Percentiles rank a stretch among this genome's conserved stretches.
Evolutionary conservation across 2,113 vertebrate species (phyloP).

Genomic region (Carollia perspicillata): DNA sequence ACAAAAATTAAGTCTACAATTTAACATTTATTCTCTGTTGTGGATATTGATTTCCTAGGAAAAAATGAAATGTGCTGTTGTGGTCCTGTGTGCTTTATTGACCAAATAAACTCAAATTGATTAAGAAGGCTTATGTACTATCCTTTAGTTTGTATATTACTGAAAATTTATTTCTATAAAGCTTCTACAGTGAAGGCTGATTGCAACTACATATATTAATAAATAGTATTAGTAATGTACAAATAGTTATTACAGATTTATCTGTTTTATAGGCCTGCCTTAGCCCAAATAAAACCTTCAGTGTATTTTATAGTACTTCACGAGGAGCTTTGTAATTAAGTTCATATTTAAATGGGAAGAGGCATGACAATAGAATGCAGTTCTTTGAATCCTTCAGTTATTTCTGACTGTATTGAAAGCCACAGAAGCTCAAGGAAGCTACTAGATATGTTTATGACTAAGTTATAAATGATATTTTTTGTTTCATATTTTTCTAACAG

Average conservation of each 20-base stretch:
- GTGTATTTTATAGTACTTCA: conserved; percentile 46
- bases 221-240: conserved; percentile 33
- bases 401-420: conserved; percentile 17
- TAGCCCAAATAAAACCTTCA: conserved; percentile 46
- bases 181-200: conserved; percentile 8
- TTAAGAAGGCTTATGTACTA: conserved; percentile 39
- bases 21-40: conserved; percentile 51
- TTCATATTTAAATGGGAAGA: conserved; percentile 37
- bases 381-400: background rate
- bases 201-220: conserved; percentile 54
- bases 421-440: conserved; percentile 5
- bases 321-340: conserved; percentile 44
- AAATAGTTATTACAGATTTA: conserved; percentile 41
- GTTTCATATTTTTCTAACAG: background rate
- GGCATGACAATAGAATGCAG: background rate
- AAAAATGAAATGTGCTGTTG: conserved; percentile 7
- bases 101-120: conserved; percentile 56
- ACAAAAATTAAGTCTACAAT: conserved; percentile 40
- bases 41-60: conserved; percentile 54
- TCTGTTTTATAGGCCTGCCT: conserved; percentile 34
- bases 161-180: conserved; percentile 48
- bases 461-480: background rate
- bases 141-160: conserved; percentile 40
- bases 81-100: conserved; percentile 45
- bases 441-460: background rate